Percentiles rank a stretch among this genome's conserved stretches.
phyloP scores from a whole-genome alignment of 2,113 vertebrate species.

The Hymenochirus boettgeri region DNA sequence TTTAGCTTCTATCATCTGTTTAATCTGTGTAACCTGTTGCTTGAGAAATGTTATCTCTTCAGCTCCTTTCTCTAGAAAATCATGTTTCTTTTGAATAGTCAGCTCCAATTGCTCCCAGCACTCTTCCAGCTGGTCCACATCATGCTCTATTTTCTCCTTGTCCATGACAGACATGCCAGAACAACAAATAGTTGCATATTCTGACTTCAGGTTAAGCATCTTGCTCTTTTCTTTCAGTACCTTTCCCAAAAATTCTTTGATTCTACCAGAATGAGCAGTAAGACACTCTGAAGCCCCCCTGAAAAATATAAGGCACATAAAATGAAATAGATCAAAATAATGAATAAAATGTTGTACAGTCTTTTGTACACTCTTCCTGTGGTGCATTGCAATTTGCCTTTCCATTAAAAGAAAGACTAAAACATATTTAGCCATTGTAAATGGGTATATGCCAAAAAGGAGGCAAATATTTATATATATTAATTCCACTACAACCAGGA shows the following conservation, averaged over 20 bases:
- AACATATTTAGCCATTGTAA: too few species aligned
- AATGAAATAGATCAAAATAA: conserved; percentile 9
- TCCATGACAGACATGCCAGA: conserved; percentile 61
- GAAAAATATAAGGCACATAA: background rate
- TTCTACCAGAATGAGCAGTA: conserved; percentile 62
- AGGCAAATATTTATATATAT: too few species aligned
- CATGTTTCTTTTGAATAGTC: conserved; percentile 57
- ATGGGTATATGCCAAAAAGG: too few species aligned
- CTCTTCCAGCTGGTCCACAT: conserved; percentile 62
- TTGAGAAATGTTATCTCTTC: conserved; percentile 58
- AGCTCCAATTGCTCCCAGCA: conserved; percentile 68
- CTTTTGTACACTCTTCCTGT: too few species aligned
- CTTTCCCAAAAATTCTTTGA: conserved; percentile 59
- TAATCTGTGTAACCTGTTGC: conserved; percentile 55
- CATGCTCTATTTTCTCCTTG: conserved; percentile 56
- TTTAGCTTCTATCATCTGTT: conserved; percentile 59
- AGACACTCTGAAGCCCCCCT: conserved; percentile 68
- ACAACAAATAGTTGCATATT: conserved; percentile 55
- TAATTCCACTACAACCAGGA: too few species aligned
- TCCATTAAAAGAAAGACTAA: too few species aligned
- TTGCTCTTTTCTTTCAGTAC: conserved; percentile 62
- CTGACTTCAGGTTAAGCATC: conserved; percentile 62
- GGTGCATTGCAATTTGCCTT: too few species aligned
- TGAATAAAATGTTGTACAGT: too few species aligned
- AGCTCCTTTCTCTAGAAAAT: conserved; percentile 53